Evolutionary conservation across 2,888 invertebrate species (phyloP).

Genomic region (Epiblema foenella): DNA sequence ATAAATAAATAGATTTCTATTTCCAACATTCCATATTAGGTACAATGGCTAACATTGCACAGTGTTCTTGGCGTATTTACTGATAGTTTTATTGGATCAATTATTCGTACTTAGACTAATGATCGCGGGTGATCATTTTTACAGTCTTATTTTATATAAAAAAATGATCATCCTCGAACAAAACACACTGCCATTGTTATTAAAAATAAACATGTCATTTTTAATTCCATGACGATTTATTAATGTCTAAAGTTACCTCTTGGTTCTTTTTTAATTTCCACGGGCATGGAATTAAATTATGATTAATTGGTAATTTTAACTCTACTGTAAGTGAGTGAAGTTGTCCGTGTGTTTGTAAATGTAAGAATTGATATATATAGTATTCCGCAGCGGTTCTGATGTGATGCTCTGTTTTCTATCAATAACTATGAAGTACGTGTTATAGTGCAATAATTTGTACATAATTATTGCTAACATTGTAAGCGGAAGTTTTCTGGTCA

Average conservation of each 20-base stretch:
- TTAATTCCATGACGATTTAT: slow-evolving; percentile 39
- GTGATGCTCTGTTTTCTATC: slow-evolving; percentile 55
- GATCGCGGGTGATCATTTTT: slow-evolving; percentile 68
- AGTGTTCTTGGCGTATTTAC: slow-evolving; percentile 60
- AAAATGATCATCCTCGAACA: slow-evolving; percentile 62
- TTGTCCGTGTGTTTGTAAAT: slow-evolving; percentile 54
- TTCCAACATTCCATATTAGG: slow-evolving; percentile 69
- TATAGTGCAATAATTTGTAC: slow-evolving; percentile 51
- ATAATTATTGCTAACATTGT: slow-evolving; percentile 49
- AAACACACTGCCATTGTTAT: slow-evolving; percentile 71
- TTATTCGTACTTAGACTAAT: slow-evolving; percentile 74
- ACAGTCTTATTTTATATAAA: slow-evolving; percentile 35
- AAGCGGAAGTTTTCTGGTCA: slow-evolving; percentile 48
- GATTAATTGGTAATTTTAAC: slow-evolving; percentile 50
- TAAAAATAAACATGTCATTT: slow-evolving; percentile 48
- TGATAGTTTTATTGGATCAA: slow-evolving; percentile 69
- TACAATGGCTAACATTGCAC: slow-evolving; percentile 48
- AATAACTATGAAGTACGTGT: slow-evolving; percentile 47
- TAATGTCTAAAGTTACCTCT: slow-evolving; percentile 25
- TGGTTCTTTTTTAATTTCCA: slow-evolving; percentile 19
- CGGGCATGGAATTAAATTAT: slow-evolving; percentile 37
- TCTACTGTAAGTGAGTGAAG: slow-evolving; percentile 50
- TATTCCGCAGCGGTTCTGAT: slow-evolving; percentile 50
- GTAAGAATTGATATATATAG: slow-evolving; percentile 48
- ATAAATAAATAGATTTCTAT: slow-evolving; percentile 46